These are phyloP conservation scores for Bufo gargarizans DNA, from an alignment of 2,113 vertebrate genomes.

Conservation along the genomic window DNA sequence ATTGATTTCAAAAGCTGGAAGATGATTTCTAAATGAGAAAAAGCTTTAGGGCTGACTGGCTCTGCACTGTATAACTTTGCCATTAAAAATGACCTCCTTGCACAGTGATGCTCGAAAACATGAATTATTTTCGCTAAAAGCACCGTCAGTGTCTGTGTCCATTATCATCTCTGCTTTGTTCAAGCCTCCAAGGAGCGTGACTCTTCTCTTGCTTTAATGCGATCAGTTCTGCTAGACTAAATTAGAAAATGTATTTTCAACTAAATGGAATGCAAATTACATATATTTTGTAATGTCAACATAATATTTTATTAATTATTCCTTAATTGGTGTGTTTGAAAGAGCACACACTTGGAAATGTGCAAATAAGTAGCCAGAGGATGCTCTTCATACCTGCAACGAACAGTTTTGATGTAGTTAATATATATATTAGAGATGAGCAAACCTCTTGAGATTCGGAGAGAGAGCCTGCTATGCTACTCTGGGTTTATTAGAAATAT, in stretches of 20 bases:
- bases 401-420: not conserved
- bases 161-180: slow-evolving; percentile 42
- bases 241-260: slow-evolving; percentile 42
- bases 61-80: slow-evolving; percentile 31
- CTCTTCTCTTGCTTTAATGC: slow-evolving; percentile 32
- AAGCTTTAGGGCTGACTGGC: not conserved
- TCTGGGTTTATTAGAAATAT: no score
- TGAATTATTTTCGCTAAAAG: slow-evolving; percentile 39
- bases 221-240: slow-evolving; percentile 41
- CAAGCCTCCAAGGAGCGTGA: slow-evolving; percentile 15
- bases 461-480: no score
- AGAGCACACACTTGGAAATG: not conserved
- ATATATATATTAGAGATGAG: not conserved
- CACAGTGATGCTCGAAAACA: slow-evolving; percentile 33
- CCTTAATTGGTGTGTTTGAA: slow-evolving; percentile 5
- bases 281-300: slow-evolving; percentile 22
- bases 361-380: slow-evolving; percentile 18
- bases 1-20: not conserved
- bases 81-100: slow-evolving; percentile 33
- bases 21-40: slow-evolving; percentile 9
- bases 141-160: slow-evolving; percentile 8
- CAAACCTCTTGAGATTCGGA: no score
- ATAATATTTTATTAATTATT: slow-evolving; percentile 45
- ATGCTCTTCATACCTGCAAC: not conserved
- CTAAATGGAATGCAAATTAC: slow-evolving; percentile 36